A percentile compares a stretch with the other conserved stretches of the same genome.
Conservation (phyloP, 2,797 vertebrate species). For the Leptodactylus fallax region DNA sequence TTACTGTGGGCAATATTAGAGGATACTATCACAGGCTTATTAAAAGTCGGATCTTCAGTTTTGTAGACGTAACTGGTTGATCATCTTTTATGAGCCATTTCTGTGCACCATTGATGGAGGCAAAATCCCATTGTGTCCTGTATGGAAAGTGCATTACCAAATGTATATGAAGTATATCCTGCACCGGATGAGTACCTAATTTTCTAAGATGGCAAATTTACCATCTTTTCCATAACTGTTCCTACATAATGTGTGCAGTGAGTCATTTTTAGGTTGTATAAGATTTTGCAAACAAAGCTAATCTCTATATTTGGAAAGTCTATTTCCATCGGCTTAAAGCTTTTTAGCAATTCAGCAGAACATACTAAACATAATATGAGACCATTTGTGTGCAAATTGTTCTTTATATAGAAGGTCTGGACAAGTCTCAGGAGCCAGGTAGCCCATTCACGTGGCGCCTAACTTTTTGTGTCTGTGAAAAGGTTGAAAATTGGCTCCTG, state of each 20-base stretch:
- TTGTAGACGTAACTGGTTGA: too few relatives aligned
- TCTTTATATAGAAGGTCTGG: background rate
- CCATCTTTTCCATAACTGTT: background rate
- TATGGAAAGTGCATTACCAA: too few relatives aligned
- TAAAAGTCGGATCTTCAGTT: too few relatives aligned
- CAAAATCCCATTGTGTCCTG: too few relatives aligned
- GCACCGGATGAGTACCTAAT: too few relatives aligned
- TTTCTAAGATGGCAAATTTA: too few relatives aligned
- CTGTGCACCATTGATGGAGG: too few relatives aligned
- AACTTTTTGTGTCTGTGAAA: background rate
- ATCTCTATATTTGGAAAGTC: constrained; percentile 26
- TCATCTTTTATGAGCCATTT: too few relatives aligned
- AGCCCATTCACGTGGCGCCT: background rate
- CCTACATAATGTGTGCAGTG: background rate
- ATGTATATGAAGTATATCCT: too few relatives aligned
- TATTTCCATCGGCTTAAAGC: background rate
- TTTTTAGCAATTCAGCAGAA: constrained; percentile 23
- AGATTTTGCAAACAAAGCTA: constrained; percentile 11
- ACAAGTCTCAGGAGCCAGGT: background rate
- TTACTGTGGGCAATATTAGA: too few relatives aligned
- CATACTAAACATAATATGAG: background rate
- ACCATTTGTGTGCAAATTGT: background rate
- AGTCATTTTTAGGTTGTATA: constrained; percentile 4
- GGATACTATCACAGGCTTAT: too few relatives aligned
- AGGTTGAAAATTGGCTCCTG: background rate